Percentiles rank a stretch among this genome's conserved stretches.
Conservation (phyloP, 2,888 invertebrate species). For the Caenorhabditis sinica region DNA sequence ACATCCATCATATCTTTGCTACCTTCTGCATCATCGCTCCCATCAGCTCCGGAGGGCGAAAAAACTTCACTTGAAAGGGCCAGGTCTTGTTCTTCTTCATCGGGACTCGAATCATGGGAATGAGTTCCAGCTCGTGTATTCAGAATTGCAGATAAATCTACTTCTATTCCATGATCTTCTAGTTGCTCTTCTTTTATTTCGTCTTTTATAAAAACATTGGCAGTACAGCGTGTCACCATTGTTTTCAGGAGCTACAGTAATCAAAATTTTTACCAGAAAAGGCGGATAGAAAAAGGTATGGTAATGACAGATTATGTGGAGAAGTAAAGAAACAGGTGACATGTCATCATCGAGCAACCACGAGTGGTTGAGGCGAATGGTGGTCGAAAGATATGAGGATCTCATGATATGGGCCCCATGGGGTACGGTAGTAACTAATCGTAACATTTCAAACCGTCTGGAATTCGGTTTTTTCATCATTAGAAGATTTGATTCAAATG, state of each 20-base stretch:
- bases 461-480: too few species aligned
- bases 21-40: slow-evolving; percentile 41
- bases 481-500: too few species aligned
- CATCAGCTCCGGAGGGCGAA: slow-evolving; percentile 22
- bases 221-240: slow-evolving; percentile 55
- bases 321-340: neutral
- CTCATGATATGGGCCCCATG: too few species aligned
- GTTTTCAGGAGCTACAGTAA: slow-evolving; percentile 11
- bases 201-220: slow-evolving; percentile 60
- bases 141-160: slow-evolving; percentile 20
- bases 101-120: slow-evolving; percentile 56
- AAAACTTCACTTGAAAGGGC: slow-evolving; percentile 43
- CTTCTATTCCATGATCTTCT: slow-evolving; percentile 35
- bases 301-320: neutral
- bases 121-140: slow-evolving; percentile 27
- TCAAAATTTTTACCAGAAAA: neutral
- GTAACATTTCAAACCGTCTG: too few species aligned
- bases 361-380: too few species aligned
- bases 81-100: slow-evolving; percentile 51
- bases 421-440: too few species aligned
- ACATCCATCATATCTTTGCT: slow-evolving; percentile 45
- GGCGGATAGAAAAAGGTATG: neutral
- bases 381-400: too few species aligned
- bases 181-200: slow-evolving; percentile 60
- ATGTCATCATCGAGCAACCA: too few species aligned